Conservation (phyloP, 1,140 invertebrate genomes). For the Acromyrmex heyeri region DNA sequence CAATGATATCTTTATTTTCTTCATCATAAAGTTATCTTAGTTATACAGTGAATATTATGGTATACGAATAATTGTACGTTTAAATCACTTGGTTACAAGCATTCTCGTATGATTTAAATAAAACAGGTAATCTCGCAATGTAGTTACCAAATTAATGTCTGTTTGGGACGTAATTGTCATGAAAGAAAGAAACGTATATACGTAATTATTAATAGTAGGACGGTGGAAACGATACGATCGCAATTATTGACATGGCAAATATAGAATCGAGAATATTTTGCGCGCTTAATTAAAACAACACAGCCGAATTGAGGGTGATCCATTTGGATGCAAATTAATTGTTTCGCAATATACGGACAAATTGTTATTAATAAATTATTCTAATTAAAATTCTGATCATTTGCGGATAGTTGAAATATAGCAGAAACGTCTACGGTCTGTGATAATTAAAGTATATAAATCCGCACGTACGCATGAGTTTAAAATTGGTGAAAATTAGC, state of each 20-base stretch:
- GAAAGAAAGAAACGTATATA: slow-evolving; percentile 37
- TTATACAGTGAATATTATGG: not conserved
- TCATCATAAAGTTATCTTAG: not conserved
- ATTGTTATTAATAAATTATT: slow-evolving; percentile 65
- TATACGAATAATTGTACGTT: not conserved
- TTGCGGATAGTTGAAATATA: slow-evolving; percentile 59
- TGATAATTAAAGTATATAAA: slow-evolving; percentile 58
- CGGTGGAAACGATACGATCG: slow-evolving; percentile 52
- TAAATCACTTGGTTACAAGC: not conserved
- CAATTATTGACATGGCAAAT: slow-evolving; percentile 62
- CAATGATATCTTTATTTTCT: not conserved
- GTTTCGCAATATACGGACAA: slow-evolving; percentile 63
- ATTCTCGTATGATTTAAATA: slow-evolving; percentile 36
- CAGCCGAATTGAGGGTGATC: slow-evolving; percentile 46
- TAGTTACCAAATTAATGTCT: slow-evolving; percentile 41
- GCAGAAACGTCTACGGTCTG: slow-evolving; percentile 45
- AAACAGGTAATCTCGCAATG: slow-evolving; percentile 1
- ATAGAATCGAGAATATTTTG: slow-evolving; percentile 63
- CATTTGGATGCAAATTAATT: slow-evolving; percentile 64
- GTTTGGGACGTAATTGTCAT: slow-evolving; percentile 34
- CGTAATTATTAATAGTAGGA: slow-evolving; percentile 53
- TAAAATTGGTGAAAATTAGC: slow-evolving; percentile 53
- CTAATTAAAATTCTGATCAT: slow-evolving; percentile 65
- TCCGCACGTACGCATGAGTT: slow-evolving; percentile 15
- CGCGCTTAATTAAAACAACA: slow-evolving; percentile 63